Base-by-base conservation (phyloP, 2,888 invertebrate species). In the Acronicta alni region DNA sequence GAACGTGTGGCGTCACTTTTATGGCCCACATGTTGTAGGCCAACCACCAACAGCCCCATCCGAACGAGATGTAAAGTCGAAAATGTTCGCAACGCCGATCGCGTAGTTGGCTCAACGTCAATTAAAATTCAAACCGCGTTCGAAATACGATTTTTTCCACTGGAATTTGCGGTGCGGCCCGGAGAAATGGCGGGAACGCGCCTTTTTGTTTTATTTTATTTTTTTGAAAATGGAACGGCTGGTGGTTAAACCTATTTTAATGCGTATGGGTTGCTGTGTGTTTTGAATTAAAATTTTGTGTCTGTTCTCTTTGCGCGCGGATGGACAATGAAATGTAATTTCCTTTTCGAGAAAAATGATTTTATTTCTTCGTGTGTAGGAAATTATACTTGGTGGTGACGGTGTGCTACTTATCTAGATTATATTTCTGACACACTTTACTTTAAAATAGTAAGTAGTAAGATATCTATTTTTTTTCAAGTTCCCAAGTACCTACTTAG, bases 101-200 rank as follows among this genome's bases (percentile, higher is more conserved):
- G 83, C 81, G 78, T 79, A 86, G 83, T 83, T 85, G 86, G 82
- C 85, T 90, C 91, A 92, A 90, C 90, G 92, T 93, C 94, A 93
- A 94, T 94, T 94, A 94, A 94, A 94, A 94, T 94, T 94, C 94
- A 94, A 93, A 92, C 90, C 92, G 90, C 94, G 94, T 93, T 90
- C 93, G 93, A 91, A 94, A 93, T 93, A 92, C 94, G 94, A 94
- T 94, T 94, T 94, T 94, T 94, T 93, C 91, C 89, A 85, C 85
- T 87, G 94, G 94, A 93, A 94, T 94, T 92, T 92, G 93, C 88
- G 93, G 93, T 89, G 90, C 83, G 89, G 89, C 85, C 85, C 86
- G 81, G 89, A 89, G 93, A 91, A 92, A 92, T 92, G 91, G 91
- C 91, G 88, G 88, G 92, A 90, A 89, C 90, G 91, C 90, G 91